Conservation (phyloP, 1,140 invertebrate genomes). For the Ostrea denselamellosa region DNA sequence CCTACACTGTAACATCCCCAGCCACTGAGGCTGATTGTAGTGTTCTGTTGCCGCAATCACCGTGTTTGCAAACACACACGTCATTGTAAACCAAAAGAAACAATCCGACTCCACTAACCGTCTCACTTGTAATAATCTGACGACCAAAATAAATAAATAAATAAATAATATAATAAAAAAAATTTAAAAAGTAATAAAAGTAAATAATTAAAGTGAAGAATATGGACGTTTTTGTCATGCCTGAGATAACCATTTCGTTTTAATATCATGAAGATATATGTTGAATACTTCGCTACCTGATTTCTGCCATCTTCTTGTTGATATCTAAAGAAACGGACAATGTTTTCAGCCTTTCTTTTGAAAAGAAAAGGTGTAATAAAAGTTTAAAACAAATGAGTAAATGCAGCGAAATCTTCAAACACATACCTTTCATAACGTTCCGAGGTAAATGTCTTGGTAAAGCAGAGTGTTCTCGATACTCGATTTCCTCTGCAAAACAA, state of each 20-base stretch:
- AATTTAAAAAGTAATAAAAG: too few species aligned
- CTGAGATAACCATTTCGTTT: too few species aligned
- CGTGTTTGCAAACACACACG: neutral
- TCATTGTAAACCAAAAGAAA: neutral
- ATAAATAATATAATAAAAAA: too few species aligned
- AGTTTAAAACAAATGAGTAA: neutral
- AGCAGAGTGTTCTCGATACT: neutral
- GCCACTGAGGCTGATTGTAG: constrained; percentile 7
- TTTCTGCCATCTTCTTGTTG: neutral
- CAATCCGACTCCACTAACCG: neutral
- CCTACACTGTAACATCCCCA: neutral
- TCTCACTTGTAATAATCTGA: neutral
- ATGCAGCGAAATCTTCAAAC: neutral
- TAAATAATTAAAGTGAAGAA: too few species aligned
- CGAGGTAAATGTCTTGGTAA: neutral
- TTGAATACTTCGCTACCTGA: neutral
- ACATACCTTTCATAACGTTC: neutral
- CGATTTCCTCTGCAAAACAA: neutral
- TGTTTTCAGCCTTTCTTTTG: neutral
- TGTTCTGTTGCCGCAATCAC: neutral
- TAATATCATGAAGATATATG: too few species aligned
- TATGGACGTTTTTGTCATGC: too few species aligned
- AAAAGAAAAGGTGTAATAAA: neutral
- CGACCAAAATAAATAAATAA: too few species aligned
- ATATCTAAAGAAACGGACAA: neutral